phyloP scores from a whole-genome alignment of 2,797 vertebrate genomes.

The Parambassis ranga region DNA sequence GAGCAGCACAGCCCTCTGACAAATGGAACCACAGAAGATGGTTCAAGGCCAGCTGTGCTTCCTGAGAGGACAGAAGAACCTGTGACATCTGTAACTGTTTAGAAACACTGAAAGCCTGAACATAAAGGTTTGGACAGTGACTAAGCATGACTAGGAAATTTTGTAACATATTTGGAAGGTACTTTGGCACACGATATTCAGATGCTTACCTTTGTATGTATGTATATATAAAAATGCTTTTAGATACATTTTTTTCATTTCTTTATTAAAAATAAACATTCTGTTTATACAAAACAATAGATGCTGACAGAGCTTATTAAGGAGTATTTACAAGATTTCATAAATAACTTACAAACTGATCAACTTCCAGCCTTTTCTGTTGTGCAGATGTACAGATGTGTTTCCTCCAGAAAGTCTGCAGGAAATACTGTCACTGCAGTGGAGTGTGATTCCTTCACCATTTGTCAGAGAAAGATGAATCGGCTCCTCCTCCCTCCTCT shows the following conservation, averaged over 20 bases:
- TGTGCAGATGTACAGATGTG: too few species aligned
- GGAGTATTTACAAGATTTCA: constrained; percentile 37
- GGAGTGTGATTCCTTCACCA: neutral
- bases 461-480: constrained; percentile 6
- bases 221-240: neutral
- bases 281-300: constrained; percentile 5
- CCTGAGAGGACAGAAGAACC: neutral
- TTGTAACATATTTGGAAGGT: constrained; percentile 18
- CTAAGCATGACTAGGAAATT: neutral
- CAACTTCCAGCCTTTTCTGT: constrained; percentile 5
- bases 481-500: neutral
- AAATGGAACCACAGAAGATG: neutral
- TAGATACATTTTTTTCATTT: neutral
- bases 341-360: constrained; percentile 38
- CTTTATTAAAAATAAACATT: constrained; percentile 32
- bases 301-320: constrained; percentile 3
- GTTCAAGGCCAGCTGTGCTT: constrained; percentile 2
- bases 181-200: constrained; percentile 38
- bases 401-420: constrained; percentile 14
- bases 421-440: neutral
- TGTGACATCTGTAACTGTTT: constrained; percentile 4
- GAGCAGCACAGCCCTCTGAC: neutral
- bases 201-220: constrained; percentile 5
- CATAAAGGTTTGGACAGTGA: neutral
- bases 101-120: neutral